Conservation (phyloP, 2,888 invertebrate species). For the Mythimna vitellina region DNA sequence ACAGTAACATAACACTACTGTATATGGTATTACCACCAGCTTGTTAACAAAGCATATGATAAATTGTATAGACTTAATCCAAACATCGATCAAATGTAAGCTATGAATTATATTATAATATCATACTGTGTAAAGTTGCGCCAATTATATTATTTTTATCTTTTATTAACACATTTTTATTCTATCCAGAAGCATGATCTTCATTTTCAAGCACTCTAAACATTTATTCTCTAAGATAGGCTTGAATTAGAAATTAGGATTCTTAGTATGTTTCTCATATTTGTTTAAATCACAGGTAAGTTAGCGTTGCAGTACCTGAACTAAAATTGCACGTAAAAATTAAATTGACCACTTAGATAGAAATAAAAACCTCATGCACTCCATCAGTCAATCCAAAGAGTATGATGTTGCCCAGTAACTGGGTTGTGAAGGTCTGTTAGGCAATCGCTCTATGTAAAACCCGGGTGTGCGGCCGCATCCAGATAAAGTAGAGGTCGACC, state of each 20-base stretch:
- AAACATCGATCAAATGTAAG: not conserved
- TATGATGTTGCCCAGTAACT: no score
- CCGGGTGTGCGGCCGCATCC: no score
- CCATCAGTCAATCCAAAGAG: not conserved
- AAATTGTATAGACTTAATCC: not conserved
- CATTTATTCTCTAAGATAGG: no score
- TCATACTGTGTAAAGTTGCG: not conserved
- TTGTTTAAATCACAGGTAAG: not conserved
- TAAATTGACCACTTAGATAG: no score
- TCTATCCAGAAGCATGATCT: not conserved
- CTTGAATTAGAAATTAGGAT: not conserved
- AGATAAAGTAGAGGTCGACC: no score
- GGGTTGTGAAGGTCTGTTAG: no score
- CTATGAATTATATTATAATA: no score
- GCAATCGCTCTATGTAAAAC: no score
- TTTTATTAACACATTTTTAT: no score
- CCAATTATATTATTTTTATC: no score
- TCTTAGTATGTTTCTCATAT: not conserved
- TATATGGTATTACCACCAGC: not conserved
- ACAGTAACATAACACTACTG: conserved; percentile 1
- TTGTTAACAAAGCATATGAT: not conserved
- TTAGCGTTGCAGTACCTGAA: not conserved
- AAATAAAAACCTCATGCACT: not conserved
- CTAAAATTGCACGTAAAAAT: not conserved
- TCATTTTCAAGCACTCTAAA: not conserved